These are phyloP conservation scores for Calyptomena viridis DNA, from an alignment of 2,113 vertebrate species.

Conservation along the genomic window DNA sequence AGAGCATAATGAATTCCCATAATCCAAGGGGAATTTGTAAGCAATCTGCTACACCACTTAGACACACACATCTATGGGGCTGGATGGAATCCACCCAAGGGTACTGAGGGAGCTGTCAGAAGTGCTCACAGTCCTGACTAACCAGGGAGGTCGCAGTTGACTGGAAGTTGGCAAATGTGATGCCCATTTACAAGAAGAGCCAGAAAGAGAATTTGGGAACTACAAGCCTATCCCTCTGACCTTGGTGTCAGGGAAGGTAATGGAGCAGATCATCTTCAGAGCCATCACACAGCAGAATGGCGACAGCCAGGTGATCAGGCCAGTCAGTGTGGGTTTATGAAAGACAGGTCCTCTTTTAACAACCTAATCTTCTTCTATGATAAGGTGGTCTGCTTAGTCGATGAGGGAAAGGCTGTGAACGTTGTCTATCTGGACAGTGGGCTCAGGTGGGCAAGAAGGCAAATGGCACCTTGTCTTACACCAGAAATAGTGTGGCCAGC, in stretches of 20 bases:
- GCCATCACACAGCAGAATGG: not conserved
- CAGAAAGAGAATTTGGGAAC: not conserved
- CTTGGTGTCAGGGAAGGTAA: not conserved
- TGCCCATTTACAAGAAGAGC: not conserved
- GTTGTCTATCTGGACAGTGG: not conserved
- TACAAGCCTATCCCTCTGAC: not conserved
- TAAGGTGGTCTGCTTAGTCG: not conserved
- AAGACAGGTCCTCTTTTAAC: not conserved
- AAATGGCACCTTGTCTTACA: not conserved
- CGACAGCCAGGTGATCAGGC: not conserved
- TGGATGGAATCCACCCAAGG: not conserved
- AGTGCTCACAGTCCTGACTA: not conserved
- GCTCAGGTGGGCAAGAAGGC: not conserved
- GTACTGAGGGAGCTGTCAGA: not conserved
- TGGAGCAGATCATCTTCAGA: not conserved
- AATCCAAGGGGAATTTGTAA: not conserved
- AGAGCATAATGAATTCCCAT: not conserved
- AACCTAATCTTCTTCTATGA: not conserved
- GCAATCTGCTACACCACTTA: not conserved
- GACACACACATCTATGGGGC: not conserved
- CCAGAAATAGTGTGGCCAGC: not conserved
- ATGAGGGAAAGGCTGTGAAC: not conserved
- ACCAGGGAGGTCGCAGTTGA: not conserved
- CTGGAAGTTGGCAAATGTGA: not conserved
- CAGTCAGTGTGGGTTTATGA: not conserved